Evolutionary conservation across 2,888 invertebrate genomes (phyloP), one percentile per base, ranked within the genome.

Genomic region (Selenia dentaria): DNA sequence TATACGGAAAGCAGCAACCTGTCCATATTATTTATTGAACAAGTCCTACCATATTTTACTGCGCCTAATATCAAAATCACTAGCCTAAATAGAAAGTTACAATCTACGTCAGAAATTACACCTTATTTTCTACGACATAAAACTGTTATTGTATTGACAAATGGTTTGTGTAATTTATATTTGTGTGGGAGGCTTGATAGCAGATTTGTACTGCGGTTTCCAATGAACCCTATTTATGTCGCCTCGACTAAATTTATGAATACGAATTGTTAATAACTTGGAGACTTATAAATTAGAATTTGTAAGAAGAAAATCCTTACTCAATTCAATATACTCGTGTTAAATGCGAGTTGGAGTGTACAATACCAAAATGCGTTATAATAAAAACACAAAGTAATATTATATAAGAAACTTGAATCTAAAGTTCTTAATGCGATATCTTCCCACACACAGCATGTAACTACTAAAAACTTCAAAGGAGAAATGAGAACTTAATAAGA

Each of bases 51-150:
- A 35, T 32, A 44, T 18, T 40, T 36, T 25, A 44, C 36, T 11
- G 28, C 28, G 8, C 2, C 36, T 24, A 45, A 35, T 45, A 45
- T 29, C 31, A 35, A 11, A 35, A 41, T 36, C 20, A 22, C 12
- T 5, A 25, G 36, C 16, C 31, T 14, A 25, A 11, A 28, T 27
- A 36, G 59, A 57, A 54, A 57, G 56, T 48, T 27, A 8, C 10
- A 10, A 2, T 8, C 36, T 40, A 13, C 32, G 10, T 44, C 43
- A 47, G 52, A 62, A 56, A 55, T 47, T 40, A 12, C 14, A 51
- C 45, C 36, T 53, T 61, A 64, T 64, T 56, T 57, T 62, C 56
- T 54, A 34, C 16, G 10, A 6, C 25, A 54, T 53, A 57, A 46
- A 43, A 57, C 33, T 55, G 20, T 29, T 45, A 62, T 62, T 53